Evolutionary conservation across 2,797 vertebrate species (phyloP).

Genomic region (Gadopsis bispinosus): DNA sequence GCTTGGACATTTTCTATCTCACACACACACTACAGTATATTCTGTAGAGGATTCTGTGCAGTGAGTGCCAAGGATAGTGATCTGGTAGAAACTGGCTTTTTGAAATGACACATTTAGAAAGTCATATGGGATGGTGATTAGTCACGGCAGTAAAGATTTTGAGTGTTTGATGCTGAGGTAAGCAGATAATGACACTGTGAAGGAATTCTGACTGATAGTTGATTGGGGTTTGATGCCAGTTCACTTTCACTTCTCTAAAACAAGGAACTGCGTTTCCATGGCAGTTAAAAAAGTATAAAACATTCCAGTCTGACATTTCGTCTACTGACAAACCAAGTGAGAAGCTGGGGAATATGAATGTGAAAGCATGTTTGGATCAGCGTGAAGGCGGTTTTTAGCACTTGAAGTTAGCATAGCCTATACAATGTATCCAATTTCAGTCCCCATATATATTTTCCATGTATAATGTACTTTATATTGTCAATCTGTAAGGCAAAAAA

Average conservation of each 20-base stretch:
- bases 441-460: conserved; percentile 66
- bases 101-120: conserved; percentile 17
- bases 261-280: conserved; percentile 3
- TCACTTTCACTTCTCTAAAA: conserved; percentile 43
- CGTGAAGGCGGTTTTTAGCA: conserved; percentile 60
- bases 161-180: neutral
- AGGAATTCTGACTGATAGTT: conserved; percentile 2
- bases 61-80: conserved; percentile 35
- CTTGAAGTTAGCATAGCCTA: conserved; percentile 79
- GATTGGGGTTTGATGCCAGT: conserved; percentile 32
- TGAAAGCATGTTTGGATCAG: conserved; percentile 36
- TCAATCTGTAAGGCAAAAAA: conserved; percentile 72
- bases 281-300: conserved; percentile 51
- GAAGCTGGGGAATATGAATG: conserved; percentile 49
- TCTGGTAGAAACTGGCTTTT: conserved; percentile 23
- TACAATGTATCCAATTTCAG: conserved; percentile 55
- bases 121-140: neutral
- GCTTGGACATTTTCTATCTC: conserved; percentile 52
- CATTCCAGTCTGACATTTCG: conserved; percentile 69
- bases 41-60: conserved; percentile 40
- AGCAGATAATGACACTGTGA: conserved; percentile 5
- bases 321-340: conserved; percentile 14
- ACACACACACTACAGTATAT: conserved; percentile 27
- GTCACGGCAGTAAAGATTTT: neutral
- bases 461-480: conserved; percentile 76